Percentiles rank a stretch among this genome's conserved stretches.
Conservation (phyloP, 2,797 vertebrate species). For the Anguilla megastoma region DNA sequence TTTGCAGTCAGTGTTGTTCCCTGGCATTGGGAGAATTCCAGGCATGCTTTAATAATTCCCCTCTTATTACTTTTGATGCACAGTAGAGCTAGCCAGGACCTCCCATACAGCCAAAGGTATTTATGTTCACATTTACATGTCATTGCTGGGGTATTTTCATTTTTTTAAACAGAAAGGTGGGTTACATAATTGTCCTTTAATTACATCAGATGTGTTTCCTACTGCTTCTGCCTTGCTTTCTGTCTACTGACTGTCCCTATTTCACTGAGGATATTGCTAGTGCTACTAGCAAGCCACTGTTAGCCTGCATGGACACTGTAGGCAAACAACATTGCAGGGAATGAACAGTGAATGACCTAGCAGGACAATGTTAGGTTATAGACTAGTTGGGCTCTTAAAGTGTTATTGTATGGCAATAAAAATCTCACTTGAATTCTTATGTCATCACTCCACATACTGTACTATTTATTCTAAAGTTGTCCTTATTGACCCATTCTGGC, state of each 20-base stretch:
- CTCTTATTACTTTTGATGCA: conserved; percentile 13
- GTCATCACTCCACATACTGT: background rate
- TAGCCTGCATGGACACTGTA: background rate
- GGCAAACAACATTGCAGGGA: background rate
- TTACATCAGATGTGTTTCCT: background rate
- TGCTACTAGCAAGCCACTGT: background rate
- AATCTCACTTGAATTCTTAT: background rate
- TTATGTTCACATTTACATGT: background rate
- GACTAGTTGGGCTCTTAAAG: background rate
- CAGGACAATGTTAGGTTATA: too few relatives aligned
- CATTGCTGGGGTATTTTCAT: background rate
- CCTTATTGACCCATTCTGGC: background rate
- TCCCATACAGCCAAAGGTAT: background rate
- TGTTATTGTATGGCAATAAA: background rate
- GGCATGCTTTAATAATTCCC: conserved; percentile 26
- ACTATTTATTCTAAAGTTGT: background rate
- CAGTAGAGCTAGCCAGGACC: conserved; percentile 8
- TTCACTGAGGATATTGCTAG: background rate
- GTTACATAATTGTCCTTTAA: background rate
- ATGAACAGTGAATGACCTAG: background rate
- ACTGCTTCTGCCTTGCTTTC: background rate
- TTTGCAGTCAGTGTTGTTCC: background rate
- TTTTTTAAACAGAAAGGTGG: background rate
- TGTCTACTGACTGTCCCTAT: conserved; percentile 4
- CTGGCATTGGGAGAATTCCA: background rate